Base-by-base conservation (phyloP, 2,888 invertebrate species). In the Nudaria mundana region DNA sequence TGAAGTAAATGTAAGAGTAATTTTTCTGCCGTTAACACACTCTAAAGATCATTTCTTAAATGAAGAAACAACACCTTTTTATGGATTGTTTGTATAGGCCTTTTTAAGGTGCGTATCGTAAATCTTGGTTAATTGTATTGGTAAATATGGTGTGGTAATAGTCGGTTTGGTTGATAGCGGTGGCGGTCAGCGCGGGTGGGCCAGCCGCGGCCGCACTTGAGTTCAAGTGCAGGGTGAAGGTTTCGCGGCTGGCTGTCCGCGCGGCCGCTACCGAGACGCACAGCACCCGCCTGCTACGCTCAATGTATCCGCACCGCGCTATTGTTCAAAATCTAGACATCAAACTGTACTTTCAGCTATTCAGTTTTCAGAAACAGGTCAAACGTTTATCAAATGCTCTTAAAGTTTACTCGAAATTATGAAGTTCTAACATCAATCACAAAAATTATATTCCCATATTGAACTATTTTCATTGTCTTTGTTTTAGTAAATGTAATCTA, bases 211-310 rank as follows among this genome's bases (percentile, higher is more conserved):
- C 56, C 48, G 56, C 60, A 34, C 55, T 53, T 52, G 76, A 84
- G 86, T 88, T 86, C 87, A 88, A 86, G 87, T 77, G 75, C 82
- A 84, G 79, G 87, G 81, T 87, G 86, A 88, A 87, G 86, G 87
- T 78, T 83, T 63, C 71, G 63, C 65, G 52, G 45, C 51, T 45
- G 42, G 43, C 41, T 31, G 42, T 30, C 43, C 46, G 46, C 35
- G 36, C 41, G 32, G 41, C 40, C 38, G 39, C 47, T 36, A 29
- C 40, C 40, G 38, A 37, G 32, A 30, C 41, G 42, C 44, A n/a
- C 18, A 18, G 18, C 42, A 41, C 47, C 40, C 36, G 39, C 40
- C 29, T 32, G 30, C 43, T 32, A 35, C 44, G 37, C 31, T 43
- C 24, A 15, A 39, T 39, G 32, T 45, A 48, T 45, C 44, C 36